A percentile compares a stretch with the other conserved stretches of the same genome.
These are phyloP conservation scores for Pangasius sanitwongsei DNA, from an alignment of 2,797 vertebrate genomes.

Conservation along the genomic window DNA sequence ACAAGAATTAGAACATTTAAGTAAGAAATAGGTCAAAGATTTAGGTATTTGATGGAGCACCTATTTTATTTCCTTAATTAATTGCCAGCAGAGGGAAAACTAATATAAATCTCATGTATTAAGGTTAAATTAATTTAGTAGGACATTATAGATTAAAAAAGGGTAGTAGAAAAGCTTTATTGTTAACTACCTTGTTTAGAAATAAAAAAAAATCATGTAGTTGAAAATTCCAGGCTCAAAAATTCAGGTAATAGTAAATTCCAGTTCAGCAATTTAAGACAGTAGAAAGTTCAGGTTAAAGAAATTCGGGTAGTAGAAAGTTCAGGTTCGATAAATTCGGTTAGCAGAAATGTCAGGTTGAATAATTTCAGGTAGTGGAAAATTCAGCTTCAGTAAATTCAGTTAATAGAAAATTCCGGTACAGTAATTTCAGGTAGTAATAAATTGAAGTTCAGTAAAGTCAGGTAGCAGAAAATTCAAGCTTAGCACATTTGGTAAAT, in stretches of 20 bases:
- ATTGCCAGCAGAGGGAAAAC: background rate
- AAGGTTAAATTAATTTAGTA: background rate
- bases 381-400: background rate
- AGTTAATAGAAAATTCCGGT: background rate
- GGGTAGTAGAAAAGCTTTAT: background rate
- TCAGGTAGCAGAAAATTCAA: background rate
- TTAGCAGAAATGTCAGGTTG: background rate
- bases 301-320: background rate
- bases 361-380: background rate
- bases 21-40: background rate
- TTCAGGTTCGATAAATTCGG: background rate
- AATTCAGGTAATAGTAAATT: background rate
- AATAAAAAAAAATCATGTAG: background rate
- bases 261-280: background rate
- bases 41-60: background rate
- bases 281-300: background rate
- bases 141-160: background rate
- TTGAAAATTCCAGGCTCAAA: background rate
- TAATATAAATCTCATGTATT: background rate
- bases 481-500: background rate
- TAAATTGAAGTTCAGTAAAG: background rate
- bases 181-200: background rate
- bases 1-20: too few relatives aligned
- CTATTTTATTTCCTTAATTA: background rate
- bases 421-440: background rate